A percentile compares a stretch with the other conserved stretches of the same genome.
phyloP scores from a whole-genome alignment of 2,113 vertebrate genomes.

The Ginglymostoma cirratum region DNA sequence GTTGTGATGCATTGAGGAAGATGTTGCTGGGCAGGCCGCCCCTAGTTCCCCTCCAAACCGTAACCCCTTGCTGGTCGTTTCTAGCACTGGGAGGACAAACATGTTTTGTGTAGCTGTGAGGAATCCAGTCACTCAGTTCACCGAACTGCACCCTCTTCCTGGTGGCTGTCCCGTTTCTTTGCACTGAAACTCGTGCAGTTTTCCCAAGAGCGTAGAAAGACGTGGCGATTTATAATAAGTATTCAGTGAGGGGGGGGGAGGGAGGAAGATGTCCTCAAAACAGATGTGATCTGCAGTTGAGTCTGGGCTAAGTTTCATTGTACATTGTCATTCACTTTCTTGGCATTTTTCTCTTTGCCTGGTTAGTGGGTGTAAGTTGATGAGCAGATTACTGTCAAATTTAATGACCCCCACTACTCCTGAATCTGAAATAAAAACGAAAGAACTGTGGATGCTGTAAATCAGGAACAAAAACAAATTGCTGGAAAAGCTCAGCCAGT shows the following conservation, averaged over 20 bases:
- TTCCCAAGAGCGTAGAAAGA: neutral
- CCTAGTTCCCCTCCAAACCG: neutral
- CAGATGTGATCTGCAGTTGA: neutral
- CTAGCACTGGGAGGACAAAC: neutral
- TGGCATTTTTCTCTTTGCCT: too few species aligned
- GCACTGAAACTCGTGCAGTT: neutral
- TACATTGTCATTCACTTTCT: neutral
- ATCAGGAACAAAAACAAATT: too few species aligned
- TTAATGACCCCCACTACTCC: neutral
- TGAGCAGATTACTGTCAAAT: neutral
- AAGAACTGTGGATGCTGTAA: too few species aligned
- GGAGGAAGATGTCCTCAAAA: neutral
- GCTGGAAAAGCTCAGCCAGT: too few species aligned
- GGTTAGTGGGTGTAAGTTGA: neutral
- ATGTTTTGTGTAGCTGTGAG: neutral
- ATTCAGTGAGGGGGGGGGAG: neutral
- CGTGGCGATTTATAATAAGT: neutral
- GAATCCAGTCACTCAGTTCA: neutral
- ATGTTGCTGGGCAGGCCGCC: neutral
- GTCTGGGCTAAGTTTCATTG: neutral
- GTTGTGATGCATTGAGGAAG: too few species aligned
- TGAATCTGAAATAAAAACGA: too few species aligned
- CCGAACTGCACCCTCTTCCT: too few species aligned
- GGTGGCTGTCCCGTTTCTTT: too few species aligned
- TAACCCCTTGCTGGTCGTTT: too few species aligned